These are phyloP conservation scores for Chironomus striatipennis DNA, from an alignment of 1,140 invertebrate species.

Conservation along the genomic window DNA sequence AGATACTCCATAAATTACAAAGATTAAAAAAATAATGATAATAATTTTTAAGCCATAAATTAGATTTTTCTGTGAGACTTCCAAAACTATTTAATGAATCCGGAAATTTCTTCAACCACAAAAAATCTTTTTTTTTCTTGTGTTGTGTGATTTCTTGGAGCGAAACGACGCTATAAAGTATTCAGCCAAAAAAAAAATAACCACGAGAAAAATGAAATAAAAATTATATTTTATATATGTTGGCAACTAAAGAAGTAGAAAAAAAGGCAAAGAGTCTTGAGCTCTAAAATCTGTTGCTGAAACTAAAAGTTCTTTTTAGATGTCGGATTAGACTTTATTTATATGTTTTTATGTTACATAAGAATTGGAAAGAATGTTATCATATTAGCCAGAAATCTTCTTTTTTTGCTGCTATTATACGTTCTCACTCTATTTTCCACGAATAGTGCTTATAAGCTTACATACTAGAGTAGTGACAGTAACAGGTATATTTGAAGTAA, in stretches of 20 bases:
- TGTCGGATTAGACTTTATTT: constrained; percentile 22
- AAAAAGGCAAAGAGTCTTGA: background rate
- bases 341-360: constrained; percentile 23
- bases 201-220: constrained; percentile 2
- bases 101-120: constrained; percentile 16
- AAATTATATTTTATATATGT: constrained; percentile 21
- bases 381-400: constrained; percentile 8
- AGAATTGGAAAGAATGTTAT: constrained; percentile 16
- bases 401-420: background rate
- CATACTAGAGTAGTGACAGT: too few species aligned
- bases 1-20: constrained; percentile 8
- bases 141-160: background rate
- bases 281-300: constrained; percentile 16
- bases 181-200: background rate
- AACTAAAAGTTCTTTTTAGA: constrained; percentile 14
- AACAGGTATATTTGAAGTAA: too few species aligned
- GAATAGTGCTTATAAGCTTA: background rate
- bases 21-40: constrained; percentile 15
- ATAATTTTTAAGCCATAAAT: constrained; percentile 10
- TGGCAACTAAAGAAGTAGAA: background rate
- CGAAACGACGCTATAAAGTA: constrained; percentile 5
- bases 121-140: background rate
- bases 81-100: constrained; percentile 21
- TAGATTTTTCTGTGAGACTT: constrained; percentile 8
- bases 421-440: constrained; percentile 13